Evolutionary conservation across 1,140 invertebrate genomes (phyloP).

Genomic region (Pemphigus obesinymphae): DNA sequence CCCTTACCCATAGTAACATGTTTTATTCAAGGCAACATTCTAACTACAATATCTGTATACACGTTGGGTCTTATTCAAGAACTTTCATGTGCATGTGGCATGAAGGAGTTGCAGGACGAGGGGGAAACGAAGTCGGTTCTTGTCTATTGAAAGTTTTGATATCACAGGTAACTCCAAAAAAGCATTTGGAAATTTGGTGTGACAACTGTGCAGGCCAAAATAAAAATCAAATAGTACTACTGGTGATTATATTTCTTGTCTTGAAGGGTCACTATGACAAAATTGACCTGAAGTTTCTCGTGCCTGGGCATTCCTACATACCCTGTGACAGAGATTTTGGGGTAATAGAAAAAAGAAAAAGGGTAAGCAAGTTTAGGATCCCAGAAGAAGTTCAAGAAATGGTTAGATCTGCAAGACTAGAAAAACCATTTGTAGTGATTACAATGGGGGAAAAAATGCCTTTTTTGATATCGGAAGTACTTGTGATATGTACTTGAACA

Average conservation of each 20-base stretch:
- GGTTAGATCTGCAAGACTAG: too few species aligned
- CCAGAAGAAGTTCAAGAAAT: too few species aligned
- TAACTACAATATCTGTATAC: constrained; percentile 44
- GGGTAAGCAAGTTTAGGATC: constrained; percentile 18
- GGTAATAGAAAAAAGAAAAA: constrained; percentile 37
- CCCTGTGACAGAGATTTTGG: constrained; percentile 35
- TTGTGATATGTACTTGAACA: too few species aligned
- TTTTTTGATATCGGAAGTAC: too few species aligned
- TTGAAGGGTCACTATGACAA: constrained; percentile 33
- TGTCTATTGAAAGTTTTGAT: constrained; percentile 40
- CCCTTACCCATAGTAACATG: constrained; percentile 45
- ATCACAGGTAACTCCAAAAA: background rate
- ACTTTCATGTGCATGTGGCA: constrained; percentile 42
- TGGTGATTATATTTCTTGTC: constrained; percentile 43
- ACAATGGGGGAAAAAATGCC: too few species aligned
- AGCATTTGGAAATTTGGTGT: constrained; percentile 42
- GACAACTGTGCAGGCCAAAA: constrained; percentile 45
- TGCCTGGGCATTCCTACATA: constrained; percentile 40
- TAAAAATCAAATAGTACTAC: constrained; percentile 44
- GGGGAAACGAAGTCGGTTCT: constrained; percentile 44
- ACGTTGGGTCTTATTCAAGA: constrained; percentile 38
- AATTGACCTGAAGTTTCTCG: constrained; percentile 45
- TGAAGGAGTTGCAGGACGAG: constrained; percentile 35
- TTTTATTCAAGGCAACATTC: constrained; percentile 44
- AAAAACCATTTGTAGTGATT: too few species aligned